Conservation (phyloP, 2,888 invertebrate genomes). For the Arrhopalites spinosus region DNA sequence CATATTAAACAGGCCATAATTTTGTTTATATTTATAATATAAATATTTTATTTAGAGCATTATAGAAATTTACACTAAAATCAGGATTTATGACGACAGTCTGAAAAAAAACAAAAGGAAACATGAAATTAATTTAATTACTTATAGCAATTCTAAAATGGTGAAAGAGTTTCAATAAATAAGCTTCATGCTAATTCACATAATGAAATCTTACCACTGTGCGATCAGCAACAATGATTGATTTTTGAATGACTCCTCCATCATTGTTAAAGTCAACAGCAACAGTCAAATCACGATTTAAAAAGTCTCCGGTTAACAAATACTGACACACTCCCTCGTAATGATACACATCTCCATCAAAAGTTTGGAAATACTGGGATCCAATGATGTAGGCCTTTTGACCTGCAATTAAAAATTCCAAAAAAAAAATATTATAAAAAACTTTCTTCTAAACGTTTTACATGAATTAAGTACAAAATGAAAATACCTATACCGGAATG, state of each 20-base stretch:
- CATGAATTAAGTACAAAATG: too few species aligned
- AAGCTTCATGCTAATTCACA: too few species aligned
- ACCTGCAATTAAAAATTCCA: conserved; percentile 30
- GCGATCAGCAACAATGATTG: conserved; percentile 70
- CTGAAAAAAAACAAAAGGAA: too few species aligned
- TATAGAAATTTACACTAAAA: conserved; percentile 64
- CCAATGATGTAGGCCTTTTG: conserved; percentile 72
- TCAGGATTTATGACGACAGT: conserved; percentile 69
- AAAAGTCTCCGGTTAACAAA: conserved; percentile 79
- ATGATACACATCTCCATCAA: conserved; percentile 79
- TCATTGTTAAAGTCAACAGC: conserved; percentile 67
- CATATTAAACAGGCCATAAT: too few species aligned
- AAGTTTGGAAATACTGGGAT: conserved; percentile 84
- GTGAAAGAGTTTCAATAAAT: too few species aligned
- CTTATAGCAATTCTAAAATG: too few species aligned
- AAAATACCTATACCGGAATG: conserved; percentile 34
- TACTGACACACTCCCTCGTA: conserved; percentile 84
- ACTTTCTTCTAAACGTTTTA: too few species aligned
- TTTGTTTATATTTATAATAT: too few species aligned
- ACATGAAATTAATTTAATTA: too few species aligned
- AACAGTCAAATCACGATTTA: conserved; percentile 84
- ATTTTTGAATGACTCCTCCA: conserved; percentile 65
- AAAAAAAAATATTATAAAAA: too few species aligned
- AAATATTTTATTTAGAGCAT: too few species aligned
- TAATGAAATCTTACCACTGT: too few species aligned